Evolutionary conservation across 1,140 invertebrate genomes (phyloP).

Genomic region (Mesaphorura yosii): DNA sequence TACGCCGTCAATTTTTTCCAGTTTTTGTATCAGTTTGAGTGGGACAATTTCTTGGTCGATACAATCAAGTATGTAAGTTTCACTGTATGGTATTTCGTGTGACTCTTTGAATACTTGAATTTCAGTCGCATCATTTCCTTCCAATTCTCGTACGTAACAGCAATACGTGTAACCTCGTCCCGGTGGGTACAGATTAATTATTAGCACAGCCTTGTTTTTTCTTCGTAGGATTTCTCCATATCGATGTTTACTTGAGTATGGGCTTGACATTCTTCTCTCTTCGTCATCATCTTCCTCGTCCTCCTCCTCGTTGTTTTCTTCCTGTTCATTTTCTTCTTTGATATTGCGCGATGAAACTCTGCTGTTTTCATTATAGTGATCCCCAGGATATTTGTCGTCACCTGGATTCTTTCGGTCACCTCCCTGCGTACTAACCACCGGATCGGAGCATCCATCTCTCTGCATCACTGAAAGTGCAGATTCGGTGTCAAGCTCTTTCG

Average conservation of each 20-base stretch:
- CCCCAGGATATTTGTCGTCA: too few relatives aligned
- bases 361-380: too few relatives aligned
- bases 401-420: too few relatives aligned
- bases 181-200: conserved; percentile 19
- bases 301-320: too few relatives aligned
- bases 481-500: too few relatives aligned
- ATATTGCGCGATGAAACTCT: too few relatives aligned
- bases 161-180: conserved; percentile 18
- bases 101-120: background rate
- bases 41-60: conserved; percentile 24
- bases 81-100: conserved; percentile 26
- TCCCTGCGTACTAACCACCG: too few relatives aligned
- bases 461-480: too few relatives aligned
- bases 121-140: conserved; percentile 4
- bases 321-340: too few relatives aligned
- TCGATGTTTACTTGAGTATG: background rate
- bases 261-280: background rate
- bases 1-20: conserved; percentile 12
- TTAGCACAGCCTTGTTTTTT: background rate
- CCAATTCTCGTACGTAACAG: conserved; percentile 1
- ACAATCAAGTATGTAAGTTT: conserved; percentile 24
- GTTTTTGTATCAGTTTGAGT: conserved; percentile 13
- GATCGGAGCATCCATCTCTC: too few relatives aligned
- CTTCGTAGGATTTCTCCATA: background rate
- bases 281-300: too few relatives aligned